Percentiles rank a stretch among this genome's conserved stretches.
These are phyloP conservation scores for Phrynosoma blainvillii DNA, from an alignment of 2,113 vertebrate species.

Conservation along the genomic window DNA sequence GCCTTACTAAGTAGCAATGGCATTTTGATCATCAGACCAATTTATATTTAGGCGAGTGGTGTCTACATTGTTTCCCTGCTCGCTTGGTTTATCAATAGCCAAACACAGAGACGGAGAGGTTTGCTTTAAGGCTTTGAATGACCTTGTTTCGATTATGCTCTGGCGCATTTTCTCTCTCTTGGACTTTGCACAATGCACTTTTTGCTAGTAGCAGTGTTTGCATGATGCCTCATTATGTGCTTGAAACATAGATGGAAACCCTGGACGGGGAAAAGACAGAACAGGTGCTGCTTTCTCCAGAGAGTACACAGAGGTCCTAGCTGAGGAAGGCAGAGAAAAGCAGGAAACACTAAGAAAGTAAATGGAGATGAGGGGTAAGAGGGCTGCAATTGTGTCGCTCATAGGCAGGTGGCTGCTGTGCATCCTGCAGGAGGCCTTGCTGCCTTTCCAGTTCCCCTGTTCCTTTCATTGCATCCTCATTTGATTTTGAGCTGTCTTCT, in stretches of 20 bases:
- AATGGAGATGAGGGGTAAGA: background rate
- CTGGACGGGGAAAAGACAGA: background rate
- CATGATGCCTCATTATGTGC: background rate
- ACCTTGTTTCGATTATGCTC: no score
- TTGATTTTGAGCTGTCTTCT: background rate
- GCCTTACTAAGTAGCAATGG: no score
- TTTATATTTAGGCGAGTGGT: no score
- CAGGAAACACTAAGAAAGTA: background rate
- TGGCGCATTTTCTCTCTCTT: no score
- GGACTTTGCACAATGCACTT: no score
- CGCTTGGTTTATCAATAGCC: no score
- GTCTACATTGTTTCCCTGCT: no score
- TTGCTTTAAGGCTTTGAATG: no score
- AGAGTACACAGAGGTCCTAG: background rate
- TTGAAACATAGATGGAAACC: background rate
- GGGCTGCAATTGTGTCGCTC: background rate
- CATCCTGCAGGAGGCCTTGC: background rate
- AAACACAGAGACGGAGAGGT: no score
- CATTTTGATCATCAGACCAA: no score
- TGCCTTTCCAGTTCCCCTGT: background rate
- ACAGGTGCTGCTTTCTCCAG: background rate
- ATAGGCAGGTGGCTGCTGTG: background rate
- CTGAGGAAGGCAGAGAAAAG: background rate
- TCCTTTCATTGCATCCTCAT: conserved; percentile 10
- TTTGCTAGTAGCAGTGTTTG: no score